These are phyloP conservation scores for Sesamia nonagrioides DNA, from an alignment of 1,140 invertebrate genomes.

Conservation along the genomic window DNA sequence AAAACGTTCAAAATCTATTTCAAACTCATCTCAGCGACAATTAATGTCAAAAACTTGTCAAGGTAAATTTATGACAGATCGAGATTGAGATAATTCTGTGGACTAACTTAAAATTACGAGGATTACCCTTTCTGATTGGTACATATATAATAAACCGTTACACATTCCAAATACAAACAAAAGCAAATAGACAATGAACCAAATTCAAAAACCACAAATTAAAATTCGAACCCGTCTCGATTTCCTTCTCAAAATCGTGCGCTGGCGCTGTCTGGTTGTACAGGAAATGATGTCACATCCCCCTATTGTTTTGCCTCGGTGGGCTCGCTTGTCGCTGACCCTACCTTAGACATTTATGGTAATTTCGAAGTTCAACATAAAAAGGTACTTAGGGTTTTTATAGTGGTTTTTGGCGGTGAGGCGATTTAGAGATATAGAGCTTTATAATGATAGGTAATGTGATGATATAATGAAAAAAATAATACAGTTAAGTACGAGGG, in stretches of 20 bases:
- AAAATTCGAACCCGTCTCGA: conserved; percentile 55
- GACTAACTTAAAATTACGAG: too few species aligned
- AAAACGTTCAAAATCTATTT: too few species aligned
- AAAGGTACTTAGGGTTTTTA: neutral
- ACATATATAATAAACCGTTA: neutral
- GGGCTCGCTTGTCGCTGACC: conserved; percentile 36
- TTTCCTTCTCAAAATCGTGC: conserved; percentile 52
- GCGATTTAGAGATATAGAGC: too few species aligned
- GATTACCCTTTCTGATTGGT: too few species aligned
- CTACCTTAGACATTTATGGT: conserved; percentile 18
- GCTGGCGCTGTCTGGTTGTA: conserved; percentile 35
- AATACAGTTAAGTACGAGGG: too few species aligned
- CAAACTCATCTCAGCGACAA: too few species aligned
- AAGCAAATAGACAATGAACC: neutral
- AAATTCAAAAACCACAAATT: conserved; percentile 54
- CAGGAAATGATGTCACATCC: conserved; percentile 65
- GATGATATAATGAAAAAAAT: too few species aligned
- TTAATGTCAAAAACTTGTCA: too few species aligned
- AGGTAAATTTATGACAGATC: too few species aligned
- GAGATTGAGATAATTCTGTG: too few species aligned
- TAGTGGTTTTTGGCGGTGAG: too few species aligned
- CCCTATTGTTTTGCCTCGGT: conserved; percentile 48
- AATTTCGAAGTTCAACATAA: conserved; percentile 5
- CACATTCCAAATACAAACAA: conserved; percentile 9
- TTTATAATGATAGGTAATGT: too few species aligned